Conservation (phyloP, 2,797 vertebrate species). For the Dipus sagitta region DNA sequence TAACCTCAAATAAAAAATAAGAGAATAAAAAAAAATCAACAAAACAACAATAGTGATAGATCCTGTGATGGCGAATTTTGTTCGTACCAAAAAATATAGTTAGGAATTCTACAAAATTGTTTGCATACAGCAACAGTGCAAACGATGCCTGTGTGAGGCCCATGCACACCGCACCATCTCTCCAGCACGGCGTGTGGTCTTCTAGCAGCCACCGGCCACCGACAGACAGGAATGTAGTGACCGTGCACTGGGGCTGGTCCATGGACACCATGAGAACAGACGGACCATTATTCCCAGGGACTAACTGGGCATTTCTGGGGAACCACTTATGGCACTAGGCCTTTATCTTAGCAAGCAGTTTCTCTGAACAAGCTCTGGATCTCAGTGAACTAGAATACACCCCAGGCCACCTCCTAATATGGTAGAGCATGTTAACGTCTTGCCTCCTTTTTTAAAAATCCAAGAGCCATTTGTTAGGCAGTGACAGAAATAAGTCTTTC, state of each 20-base stretch:
- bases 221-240: not conserved
- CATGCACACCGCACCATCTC: rapidly evolving
- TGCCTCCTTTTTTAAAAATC: not conserved
- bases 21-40: not conserved
- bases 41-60: constrained; percentile 6
- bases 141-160: not conserved
- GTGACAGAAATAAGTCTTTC: not conserved
- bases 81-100: constrained; percentile 19
- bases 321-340: not conserved
- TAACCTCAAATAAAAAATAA: not conserved
- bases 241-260: not conserved
- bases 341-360: not conserved
- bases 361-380: not conserved
- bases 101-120: not conserved
- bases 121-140: not conserved
- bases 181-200: not conserved
- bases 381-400: not conserved
- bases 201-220: not conserved
- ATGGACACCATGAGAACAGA: not conserved
- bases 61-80: not conserved
- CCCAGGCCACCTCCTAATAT: not conserved
- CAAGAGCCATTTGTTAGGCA: not conserved
- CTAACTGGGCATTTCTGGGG: not conserved
- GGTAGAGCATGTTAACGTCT: not conserved
- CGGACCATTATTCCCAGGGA: not conserved